A percentile compares a stretch with the other conserved stretches of the same genome.
Evolutionary conservation across 2,888 invertebrate species (phyloP).

Genomic region (Aphidoletes aphidimyza): DNA sequence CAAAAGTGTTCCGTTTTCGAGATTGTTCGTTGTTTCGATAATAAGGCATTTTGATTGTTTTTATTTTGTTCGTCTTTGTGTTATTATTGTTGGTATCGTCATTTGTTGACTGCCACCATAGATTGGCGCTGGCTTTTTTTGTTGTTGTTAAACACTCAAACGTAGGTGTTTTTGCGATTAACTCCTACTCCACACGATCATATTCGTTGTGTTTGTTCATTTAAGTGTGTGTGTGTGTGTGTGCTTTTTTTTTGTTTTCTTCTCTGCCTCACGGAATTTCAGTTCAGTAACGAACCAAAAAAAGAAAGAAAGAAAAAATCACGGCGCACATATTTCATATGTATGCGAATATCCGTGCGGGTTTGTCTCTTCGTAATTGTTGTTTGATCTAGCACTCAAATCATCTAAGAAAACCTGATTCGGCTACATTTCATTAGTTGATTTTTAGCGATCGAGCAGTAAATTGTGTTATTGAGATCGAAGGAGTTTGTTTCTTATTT

Average conservation of each 20-base stretch:
- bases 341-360: not conserved
- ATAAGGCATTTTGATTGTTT: not conserved
- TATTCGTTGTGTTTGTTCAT: too few species aligned
- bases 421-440: conserved; percentile 49
- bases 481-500: too few species aligned
- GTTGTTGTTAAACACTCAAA: not conserved
- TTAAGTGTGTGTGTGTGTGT: too few species aligned
- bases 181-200: not conserved
- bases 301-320: not conserved
- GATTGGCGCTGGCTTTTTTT: not conserved
- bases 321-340: not conserved
- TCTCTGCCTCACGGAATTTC: too few species aligned
- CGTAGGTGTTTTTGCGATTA: not conserved
- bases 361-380: conserved; percentile 28
- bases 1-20: conserved; percentile 46
- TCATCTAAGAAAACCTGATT: not conserved
- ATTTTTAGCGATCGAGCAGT: conserved; percentile 52
- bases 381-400: conserved; percentile 16
- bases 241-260: too few species aligned
- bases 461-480: not conserved
- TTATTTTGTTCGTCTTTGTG: not conserved
- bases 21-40: conserved; percentile 44
- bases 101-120: not conserved
- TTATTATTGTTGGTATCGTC: not conserved
- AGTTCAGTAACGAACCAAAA: conserved; percentile 25